phyloP scores from a whole-genome alignment of 2,113 vertebrate species.

The Brachyhypopomus gauderio region DNA sequence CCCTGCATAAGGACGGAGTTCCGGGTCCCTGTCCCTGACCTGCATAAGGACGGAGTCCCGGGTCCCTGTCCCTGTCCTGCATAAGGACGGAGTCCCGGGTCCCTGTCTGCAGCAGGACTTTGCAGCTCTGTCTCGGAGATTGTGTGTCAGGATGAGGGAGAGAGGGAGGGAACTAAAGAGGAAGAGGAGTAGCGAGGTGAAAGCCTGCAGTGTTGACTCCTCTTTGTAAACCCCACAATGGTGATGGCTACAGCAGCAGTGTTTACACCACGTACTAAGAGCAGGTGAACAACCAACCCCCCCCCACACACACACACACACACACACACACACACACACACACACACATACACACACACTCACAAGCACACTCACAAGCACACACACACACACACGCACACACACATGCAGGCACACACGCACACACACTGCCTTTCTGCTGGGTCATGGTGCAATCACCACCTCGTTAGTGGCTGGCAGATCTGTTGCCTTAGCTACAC shows the following conservation, averaged over 20 bases:
- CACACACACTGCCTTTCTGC: neutral
- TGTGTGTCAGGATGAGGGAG: neutral
- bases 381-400: too few relatives aligned
- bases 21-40: too few relatives aligned
- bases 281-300: conserved; percentile 1
- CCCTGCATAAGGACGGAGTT: too few relatives aligned
- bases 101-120: neutral
- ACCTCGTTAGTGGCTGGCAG: conserved; percentile 39
- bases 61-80: too few relatives aligned
- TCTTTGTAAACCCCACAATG: neutral
- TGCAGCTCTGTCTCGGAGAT: neutral
- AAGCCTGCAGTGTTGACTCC: neutral
- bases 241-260: neutral
- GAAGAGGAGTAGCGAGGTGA: neutral
- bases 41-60: too few relatives aligned
- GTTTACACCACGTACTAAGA: conserved; percentile 2
- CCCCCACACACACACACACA: neutral
- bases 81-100: neutral
- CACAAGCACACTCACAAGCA: too few relatives aligned
- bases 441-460: neutral
- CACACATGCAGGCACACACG: too few relatives aligned
- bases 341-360: too few relatives aligned
- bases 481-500: neutral
- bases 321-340: too few relatives aligned
- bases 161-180: neutral